Evolutionary conservation across 2,797 vertebrate species (phyloP).

Genomic region (Chromobotia macracanthus): DNA sequence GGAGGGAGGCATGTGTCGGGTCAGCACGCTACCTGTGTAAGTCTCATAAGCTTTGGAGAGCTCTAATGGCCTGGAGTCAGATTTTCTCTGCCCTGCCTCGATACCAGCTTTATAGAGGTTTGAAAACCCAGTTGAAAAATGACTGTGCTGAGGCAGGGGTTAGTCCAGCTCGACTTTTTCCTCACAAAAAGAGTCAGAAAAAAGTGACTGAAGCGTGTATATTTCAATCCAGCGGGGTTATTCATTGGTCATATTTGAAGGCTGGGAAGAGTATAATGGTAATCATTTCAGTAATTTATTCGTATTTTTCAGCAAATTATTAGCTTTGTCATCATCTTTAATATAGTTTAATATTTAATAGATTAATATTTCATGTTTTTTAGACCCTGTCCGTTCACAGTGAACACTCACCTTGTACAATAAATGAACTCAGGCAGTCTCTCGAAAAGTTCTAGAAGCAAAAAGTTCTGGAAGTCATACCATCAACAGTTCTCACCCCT

Average conservation of each 20-base stretch:
- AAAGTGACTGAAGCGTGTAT: background rate
- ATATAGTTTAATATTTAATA: no score
- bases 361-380: no score
- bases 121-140: conserved; percentile 26
- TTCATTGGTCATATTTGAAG: background rate
- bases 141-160: background rate
- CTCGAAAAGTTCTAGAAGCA: background rate
- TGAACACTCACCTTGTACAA: no score
- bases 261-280: background rate
- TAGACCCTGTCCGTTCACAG: no score
- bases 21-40: conserved; percentile 62
- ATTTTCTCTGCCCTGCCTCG: conserved; percentile 26
- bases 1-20: conserved; percentile 61
- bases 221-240: background rate
- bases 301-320: no score
- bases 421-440: background rate
- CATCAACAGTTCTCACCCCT: background rate
- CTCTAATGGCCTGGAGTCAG: conserved; percentile 37
- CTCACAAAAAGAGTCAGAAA: background rate
- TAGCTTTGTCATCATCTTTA: no score
- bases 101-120: conserved; percentile 19
- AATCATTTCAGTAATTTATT: no score
- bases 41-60: conserved; percentile 49
- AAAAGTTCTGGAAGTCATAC: no score
- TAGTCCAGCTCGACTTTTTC: background rate